phyloP scores from a whole-genome alignment of 2,797 vertebrate species.

The Takifugu rubripes region DNA sequence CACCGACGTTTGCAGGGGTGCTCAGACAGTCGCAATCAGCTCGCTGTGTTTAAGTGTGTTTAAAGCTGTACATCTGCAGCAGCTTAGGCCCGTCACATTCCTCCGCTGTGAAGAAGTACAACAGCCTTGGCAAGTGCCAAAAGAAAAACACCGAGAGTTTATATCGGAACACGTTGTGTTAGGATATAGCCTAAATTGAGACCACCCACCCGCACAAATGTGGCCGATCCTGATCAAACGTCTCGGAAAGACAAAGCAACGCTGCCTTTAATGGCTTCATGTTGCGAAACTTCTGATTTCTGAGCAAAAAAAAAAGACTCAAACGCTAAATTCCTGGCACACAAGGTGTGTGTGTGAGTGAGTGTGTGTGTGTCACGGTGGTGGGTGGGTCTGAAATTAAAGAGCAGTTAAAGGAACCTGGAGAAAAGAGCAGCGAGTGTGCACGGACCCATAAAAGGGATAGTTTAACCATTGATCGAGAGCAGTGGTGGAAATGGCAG shows the following conservation, averaged over 20 bases:
- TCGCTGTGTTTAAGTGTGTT: slow-evolving; percentile 8
- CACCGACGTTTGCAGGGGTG: background rate
- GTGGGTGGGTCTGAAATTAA: slow-evolving; percentile 53
- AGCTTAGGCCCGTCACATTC: slow-evolving; percentile 56
- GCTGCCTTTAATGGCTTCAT: slow-evolving; percentile 46
- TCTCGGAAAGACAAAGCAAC: slow-evolving; percentile 41
- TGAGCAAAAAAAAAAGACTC: slow-evolving; percentile 26
- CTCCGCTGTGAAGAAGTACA: slow-evolving; percentile 54
- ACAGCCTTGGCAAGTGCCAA: slow-evolving; percentile 52
- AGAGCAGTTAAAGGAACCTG: slow-evolving; percentile 65
- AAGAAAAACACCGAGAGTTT: slow-evolving; percentile 24
- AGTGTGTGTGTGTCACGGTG: slow-evolving; percentile 2
- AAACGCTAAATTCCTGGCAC: slow-evolving; percentile 61
- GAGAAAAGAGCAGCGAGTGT: slow-evolving; percentile 61
- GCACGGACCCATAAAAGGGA: slow-evolving; percentile 78
- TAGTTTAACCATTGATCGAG: slow-evolving; percentile 86
- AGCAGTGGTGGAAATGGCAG: slow-evolving; percentile 83
- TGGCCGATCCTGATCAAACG: slow-evolving; percentile 29
- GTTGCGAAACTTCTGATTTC: no score
- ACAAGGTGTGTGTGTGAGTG: slow-evolving; percentile 19
- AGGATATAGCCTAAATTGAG: slow-evolving; percentile 52
- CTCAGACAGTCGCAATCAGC: slow-evolving; percentile 6
- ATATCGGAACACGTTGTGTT: slow-evolving; percentile 28
- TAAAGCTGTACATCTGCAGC: slow-evolving; percentile 42
- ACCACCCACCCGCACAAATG: slow-evolving; percentile 42